phyloP scores from a whole-genome alignment of 1,140 invertebrate species.

The Steinernema khuongi region DNA sequence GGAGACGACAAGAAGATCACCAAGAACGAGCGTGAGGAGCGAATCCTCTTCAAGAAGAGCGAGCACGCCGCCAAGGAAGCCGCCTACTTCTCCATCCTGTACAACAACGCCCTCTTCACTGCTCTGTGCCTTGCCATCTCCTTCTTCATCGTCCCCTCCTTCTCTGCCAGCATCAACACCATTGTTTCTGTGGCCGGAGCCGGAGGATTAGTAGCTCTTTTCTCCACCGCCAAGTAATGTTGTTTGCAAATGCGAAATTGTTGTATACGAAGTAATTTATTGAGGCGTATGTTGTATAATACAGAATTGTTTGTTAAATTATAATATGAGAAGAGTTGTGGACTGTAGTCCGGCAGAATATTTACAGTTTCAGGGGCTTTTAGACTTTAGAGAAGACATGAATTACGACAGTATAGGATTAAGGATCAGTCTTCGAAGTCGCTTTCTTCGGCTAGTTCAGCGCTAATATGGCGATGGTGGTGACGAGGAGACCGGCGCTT shows the following conservation, averaged over 20 bases:
- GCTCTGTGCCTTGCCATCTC: background rate
- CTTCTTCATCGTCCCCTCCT: background rate
- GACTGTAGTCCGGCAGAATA: background rate
- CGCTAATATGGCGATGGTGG: background rate
- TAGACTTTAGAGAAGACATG: too few species aligned
- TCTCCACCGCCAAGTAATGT: conserved; percentile 5
- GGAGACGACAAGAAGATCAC: conserved; percentile 4
- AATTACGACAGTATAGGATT: too few species aligned
- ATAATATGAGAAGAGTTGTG: background rate
- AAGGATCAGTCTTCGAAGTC: too few species aligned
- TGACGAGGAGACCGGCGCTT: background rate
- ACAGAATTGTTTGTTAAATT: background rate
- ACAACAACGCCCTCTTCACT: conserved; percentile 5
- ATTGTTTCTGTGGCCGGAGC: background rate
- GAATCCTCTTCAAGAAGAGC: background rate
- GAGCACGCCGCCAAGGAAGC: conserved; percentile 8
- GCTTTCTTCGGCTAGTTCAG: background rate
- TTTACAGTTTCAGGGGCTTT: too few species aligned
- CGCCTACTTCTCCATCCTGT: background rate
- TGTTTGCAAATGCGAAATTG: background rate
- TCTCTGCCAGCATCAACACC: background rate
- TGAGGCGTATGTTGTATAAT: background rate
- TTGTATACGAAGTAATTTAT: conserved; percentile 7
- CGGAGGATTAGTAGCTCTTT: background rate
- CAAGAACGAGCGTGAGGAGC: background rate